Conservation (phyloP, 23 tunicate genomes). For the Aplidium turbinatum region DNA sequence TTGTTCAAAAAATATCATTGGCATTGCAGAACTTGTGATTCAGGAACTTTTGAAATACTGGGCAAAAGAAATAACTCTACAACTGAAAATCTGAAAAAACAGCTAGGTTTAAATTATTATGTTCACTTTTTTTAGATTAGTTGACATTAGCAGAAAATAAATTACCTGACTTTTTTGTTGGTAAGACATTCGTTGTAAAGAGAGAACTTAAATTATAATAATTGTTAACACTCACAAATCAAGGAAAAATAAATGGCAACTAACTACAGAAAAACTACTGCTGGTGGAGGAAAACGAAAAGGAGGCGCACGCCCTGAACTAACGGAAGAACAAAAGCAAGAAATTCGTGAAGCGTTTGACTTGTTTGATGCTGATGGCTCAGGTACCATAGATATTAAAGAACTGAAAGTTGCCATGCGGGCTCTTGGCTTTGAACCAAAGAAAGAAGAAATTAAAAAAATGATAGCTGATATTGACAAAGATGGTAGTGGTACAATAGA, state of each 20-base stretch:
- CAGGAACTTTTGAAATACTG: no score
- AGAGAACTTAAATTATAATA: no score
- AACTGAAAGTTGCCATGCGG: conserved; percentile 97
- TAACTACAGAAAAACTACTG: conserved; percentile 56
- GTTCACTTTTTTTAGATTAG: no score
- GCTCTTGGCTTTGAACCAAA: conserved; percentile 99
- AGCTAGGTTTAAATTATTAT: no score
- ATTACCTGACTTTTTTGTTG: no score
- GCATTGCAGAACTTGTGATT: no score
- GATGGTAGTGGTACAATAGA: conserved; percentile 96
- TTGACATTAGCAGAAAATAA: no score
- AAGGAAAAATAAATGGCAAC: conserved; percentile 93
- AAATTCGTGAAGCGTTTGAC: conserved; percentile 99
- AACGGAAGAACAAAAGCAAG: conserved; percentile 98
- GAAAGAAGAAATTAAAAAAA: conserved; percentile 98
- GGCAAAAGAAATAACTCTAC: no score
- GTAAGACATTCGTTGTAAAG: no score
- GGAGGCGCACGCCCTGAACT: conserved; percentile 89
- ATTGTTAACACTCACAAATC: no score
- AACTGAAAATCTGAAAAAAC: no score
- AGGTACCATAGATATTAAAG: conserved; percentile 95
- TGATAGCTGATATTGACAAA: conserved; percentile 95
- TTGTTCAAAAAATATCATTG: no score
- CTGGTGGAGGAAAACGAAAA: conserved; percentile 68
- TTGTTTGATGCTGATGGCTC: conserved; percentile 98